Base-by-base conservation (phyloP, 2,113 vertebrate genomes). In the Isichthys henryi region DNA sequence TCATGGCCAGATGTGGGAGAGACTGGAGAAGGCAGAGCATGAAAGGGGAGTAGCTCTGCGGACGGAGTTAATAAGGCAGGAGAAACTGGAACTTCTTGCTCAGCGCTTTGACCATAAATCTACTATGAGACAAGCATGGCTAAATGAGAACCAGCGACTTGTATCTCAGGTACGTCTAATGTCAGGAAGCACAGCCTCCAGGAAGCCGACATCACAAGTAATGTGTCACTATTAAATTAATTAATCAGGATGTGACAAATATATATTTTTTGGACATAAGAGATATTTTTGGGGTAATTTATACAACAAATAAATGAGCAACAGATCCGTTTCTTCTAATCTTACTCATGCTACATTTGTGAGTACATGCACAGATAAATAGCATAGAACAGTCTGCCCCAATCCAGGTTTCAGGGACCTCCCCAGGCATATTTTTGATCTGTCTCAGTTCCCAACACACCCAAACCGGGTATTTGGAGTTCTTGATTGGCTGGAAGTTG, bases 31-130 rank as follows among this genome's bases (percentile, higher is more conserved):
- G 94, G 98, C 97, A 0, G 98, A 99, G 88, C 98, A 99, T 5
- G 98, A 99, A 88, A 95, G 98, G 23, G 98, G 98, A 45, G 97
- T 96, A 77, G 94, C 96, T 1, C 90, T 99, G 3, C 95, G 97
- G 70, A 96, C 97, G 0, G 98, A 99, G 94, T 95, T 99, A 91
- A 98, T 98, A 94, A 97, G 98, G 8, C 98, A 99, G 94, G 98
- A 99, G 95, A 98, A 98, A 93, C 93, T 98, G 77, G 97, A 98
- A 91, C 95, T 98, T 3, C 92, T 98, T 91, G 98, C 97, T n/a
- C 98, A 99, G 91, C 96, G 98, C 23, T 99, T 99, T 2, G 98
- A 99, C 94, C 98, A 99, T 93, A 99, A 99, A 91, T 98, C 96
- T 17, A 93, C 94, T 88, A 99, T 99, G 98, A 96, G 98, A 90